A percentile compares a stretch with the other conserved stretches of the same genome.
Evolutionary conservation across 2,797 vertebrate genomes (phyloP).

Genomic region (Arctocebus calabarensis): DNA sequence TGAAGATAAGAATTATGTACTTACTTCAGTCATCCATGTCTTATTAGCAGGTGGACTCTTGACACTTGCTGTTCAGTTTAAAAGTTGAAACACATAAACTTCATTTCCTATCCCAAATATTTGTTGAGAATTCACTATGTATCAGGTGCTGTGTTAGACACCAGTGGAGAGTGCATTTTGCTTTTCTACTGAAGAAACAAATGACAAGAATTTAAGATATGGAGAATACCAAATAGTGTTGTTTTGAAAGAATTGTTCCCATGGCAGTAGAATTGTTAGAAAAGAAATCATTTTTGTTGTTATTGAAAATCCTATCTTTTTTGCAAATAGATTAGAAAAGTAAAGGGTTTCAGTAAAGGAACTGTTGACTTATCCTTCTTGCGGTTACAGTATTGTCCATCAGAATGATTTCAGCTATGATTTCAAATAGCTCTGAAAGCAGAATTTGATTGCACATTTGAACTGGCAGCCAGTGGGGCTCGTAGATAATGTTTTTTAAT

Average conservation of each 20-base stretch:
- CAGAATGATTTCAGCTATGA: neutral
- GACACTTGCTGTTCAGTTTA: conserved; percentile 8
- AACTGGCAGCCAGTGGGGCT: neutral
- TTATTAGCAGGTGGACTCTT: neutral
- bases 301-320: neutral
- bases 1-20: neutral
- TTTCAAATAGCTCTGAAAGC: conserved; percentile 44
- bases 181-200: conserved; percentile 19
- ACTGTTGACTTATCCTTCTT: neutral
- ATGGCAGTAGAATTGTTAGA: conserved; percentile 6
- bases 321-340: conserved; percentile 2
- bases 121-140: neutral
- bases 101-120: neutral
- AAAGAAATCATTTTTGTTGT: conserved; percentile 47
- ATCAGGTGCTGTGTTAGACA: neutral
- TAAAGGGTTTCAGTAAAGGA: conserved; percentile 24
- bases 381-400: neutral
- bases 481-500: neutral
- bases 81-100: neutral
- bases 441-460: conserved; percentile 35
- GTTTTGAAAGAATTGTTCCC: conserved; percentile 42
- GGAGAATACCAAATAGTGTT: neutral
- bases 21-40: neutral
- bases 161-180: neutral
- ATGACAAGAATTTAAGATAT: conserved; percentile 20